These are phyloP conservation scores for Drosophila cracens DNA, from an alignment of 2,888 invertebrate genomes.

Conservation along the genomic window DNA sequence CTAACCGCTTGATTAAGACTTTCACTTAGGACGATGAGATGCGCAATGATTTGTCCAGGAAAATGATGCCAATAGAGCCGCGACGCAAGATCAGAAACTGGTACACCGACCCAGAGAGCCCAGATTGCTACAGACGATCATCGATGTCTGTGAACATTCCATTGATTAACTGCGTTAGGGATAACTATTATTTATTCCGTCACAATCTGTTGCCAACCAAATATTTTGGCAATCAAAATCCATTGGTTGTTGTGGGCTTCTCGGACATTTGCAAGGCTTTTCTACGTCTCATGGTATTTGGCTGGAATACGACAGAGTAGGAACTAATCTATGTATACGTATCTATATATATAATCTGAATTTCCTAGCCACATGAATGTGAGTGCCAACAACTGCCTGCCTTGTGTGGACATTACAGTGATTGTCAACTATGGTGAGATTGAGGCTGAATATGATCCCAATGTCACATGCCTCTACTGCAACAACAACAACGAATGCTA, in stretches of 20 bases:
- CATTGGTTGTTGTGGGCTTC: constrained; percentile 75
- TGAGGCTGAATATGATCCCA: constrained; percentile 70
- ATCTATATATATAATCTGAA: background rate
- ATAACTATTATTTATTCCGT: constrained; percentile 56
- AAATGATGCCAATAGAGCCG: constrained; percentile 82
- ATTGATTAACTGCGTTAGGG: constrained; percentile 43
- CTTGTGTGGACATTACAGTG: constrained; percentile 68
- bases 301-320: constrained; percentile 73
- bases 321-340: background rate
- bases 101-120: constrained; percentile 31
- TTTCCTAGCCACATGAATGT: constrained; percentile 30
- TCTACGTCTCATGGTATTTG: constrained; percentile 71
- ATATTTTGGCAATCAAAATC: constrained; percentile 51
- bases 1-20: background rate
- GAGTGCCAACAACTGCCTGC: constrained; percentile 60
- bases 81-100: constrained; percentile 56
- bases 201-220: constrained; percentile 61
- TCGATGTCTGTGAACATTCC: constrained; percentile 1
- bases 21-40: constrained; percentile 31
- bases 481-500: constrained; percentile 49
- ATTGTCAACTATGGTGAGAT: constrained; percentile 63
- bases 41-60: constrained; percentile 66
- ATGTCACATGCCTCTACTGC: constrained; percentile 61
- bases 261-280: constrained; percentile 72
- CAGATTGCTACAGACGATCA: background rate